Percentiles rank a stretch among this genome's conserved stretches.
phyloP scores from a whole-genome alignment of 1,140 invertebrate species.

The Drosophila orosa region DNA sequence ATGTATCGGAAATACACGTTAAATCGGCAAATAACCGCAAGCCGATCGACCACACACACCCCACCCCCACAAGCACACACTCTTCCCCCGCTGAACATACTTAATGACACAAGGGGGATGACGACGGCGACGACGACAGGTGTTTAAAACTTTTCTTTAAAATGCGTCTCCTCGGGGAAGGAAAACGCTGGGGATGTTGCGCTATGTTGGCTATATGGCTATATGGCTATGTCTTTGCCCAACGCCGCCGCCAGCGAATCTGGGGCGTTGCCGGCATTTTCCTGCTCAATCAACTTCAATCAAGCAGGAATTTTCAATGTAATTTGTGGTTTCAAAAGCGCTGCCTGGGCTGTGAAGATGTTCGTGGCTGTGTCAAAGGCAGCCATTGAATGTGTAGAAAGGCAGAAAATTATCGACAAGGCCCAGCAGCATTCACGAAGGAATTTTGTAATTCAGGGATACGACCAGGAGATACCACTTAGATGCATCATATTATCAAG shows the following conservation, averaged over 20 bases:
- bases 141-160: conserved; percentile 63
- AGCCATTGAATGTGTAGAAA: conserved; percentile 72
- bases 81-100: conserved; percentile 8
- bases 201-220: conserved; percentile 19
- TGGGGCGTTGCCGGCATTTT: conserved; percentile 74
- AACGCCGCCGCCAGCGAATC: conserved; percentile 24
- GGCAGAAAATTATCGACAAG: conserved; percentile 78
- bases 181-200: conserved; percentile 8
- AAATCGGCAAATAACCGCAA: conserved; percentile 60
- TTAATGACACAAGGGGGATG: conserved; percentile 19
- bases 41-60: conserved; percentile 21
- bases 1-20: conserved; percentile 67
- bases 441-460: neutral
- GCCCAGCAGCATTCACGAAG: conserved; percentile 43
- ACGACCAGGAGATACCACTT: conserved; percentile 3
- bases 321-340: conserved; percentile 71
- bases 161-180: conserved; percentile 14
- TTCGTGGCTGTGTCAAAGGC: conserved; percentile 66
- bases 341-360: conserved; percentile 43
- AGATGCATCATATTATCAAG: neutral
- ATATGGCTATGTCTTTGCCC: conserved; percentile 15
- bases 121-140: conserved; percentile 30
- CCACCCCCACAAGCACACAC: neutral
- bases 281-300: conserved; percentile 83
- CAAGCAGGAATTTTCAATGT: conserved; percentile 80